Evolutionary conservation across 2,113 vertebrate genomes (phyloP), one percentile per base, ranked within the genome.

Genomic region (Solea solea): DNA sequence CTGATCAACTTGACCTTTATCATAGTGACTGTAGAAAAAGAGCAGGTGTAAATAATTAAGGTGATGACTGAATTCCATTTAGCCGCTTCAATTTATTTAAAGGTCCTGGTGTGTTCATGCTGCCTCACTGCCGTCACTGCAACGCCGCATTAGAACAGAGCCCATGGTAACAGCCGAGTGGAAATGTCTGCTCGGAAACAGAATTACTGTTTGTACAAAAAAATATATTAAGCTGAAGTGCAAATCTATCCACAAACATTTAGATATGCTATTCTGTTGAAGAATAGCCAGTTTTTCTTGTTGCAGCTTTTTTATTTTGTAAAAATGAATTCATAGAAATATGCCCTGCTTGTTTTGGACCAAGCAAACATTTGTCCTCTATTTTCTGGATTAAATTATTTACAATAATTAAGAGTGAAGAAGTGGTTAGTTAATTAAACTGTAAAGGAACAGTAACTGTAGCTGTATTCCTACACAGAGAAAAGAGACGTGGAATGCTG

Each of bases 21-120:
- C 46, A 25, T 59, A 52, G 59, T 41, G 21, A 11, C 27, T 56
- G 16, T 4, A 54, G 45, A 27, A 41, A 49, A 61, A 27, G 25
- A 42, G 61, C 7, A 8, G 27, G 52, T 64, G 45, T 34, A 66
- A 64, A 67, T 52, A 48, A 46, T 13, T 8, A 34, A 60, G 55
- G 45, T 14, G 28, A 53, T 16, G 15, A 41, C 48, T 52, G 51
- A 27, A 27, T 65, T 45, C 25, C n/a, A 56, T 60, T 62, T 56
- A 44, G 28, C 58, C 40, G 49, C 39, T 55, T 46, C 48, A n/a
- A 14, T 48, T 48, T 48, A 14, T 48, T 48, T 48, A 12, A 48
- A 48, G 45, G 45, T 48, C 45, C 12, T 48, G 45, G 45, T 48
- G 4, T 48, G 45, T 48, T 48, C 45, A 48, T 48, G 11, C 45